Evolutionary conservation across 2,888 invertebrate genomes (phyloP).

Genomic region (Acleris literana): DNA sequence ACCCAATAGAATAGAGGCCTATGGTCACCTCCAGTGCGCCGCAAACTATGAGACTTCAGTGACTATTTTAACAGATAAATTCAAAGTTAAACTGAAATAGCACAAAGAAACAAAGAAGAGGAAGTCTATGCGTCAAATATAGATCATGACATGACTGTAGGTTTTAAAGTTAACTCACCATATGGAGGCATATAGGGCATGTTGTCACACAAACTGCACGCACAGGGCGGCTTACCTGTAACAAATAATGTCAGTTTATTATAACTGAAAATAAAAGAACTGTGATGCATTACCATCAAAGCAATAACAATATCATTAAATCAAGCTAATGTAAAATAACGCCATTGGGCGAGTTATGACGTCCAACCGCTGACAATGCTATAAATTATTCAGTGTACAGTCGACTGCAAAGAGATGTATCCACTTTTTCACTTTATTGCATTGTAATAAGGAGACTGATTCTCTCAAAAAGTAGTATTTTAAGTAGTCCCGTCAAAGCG

Average conservation of each 20-base stretch:
- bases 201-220: slow-evolving; percentile 63
- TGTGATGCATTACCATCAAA: slow-evolving; percentile 20
- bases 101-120: no score
- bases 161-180: slow-evolving; percentile 57
- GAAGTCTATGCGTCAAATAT: no score
- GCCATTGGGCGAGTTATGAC: slow-evolving; percentile 29
- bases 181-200: slow-evolving; percentile 54
- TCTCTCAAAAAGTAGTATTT: no score
- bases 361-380: slow-evolving; percentile 36
- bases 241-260: slow-evolving; percentile 47
- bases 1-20: no score
- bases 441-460: no score
- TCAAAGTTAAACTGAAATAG: no score
- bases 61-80: no score
- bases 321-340: slow-evolving; percentile 22
- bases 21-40: no score
- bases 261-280: slow-evolving; percentile 23
- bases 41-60: no score
- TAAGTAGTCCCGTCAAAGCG: no score
- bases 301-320: slow-evolving; percentile 30
- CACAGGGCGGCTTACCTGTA: slow-evolving; percentile 73
- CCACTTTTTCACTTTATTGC: no score
- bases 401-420: neutral
- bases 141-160: no score
- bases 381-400: slow-evolving; percentile 43